Conservation (phyloP, 2,113 vertebrate genomes). For the Okapia johnstoni region DNA sequence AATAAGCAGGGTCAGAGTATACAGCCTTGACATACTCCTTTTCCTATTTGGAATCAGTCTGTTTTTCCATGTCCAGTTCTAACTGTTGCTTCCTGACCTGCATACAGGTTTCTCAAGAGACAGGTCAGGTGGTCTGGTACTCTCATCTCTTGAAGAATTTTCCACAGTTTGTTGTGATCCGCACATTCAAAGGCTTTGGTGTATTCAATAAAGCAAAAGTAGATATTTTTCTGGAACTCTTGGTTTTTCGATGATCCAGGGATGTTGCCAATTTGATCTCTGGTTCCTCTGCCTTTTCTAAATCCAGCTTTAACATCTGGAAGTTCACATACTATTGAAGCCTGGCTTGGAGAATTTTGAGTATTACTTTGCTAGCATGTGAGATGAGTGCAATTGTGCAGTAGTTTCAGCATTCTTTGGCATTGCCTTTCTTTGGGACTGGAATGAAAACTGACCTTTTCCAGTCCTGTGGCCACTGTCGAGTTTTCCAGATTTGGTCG, state of each 20-base stretch:
- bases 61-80: not conserved
- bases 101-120: not conserved
- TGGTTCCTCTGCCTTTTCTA: not conserved
- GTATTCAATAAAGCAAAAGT: not conserved
- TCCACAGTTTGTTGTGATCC: not conserved
- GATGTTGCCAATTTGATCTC: not conserved
- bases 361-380: not conserved
- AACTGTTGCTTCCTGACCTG: not conserved
- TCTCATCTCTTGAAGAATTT: not conserved
- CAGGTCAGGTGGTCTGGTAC: not conserved
- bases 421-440: not conserved
- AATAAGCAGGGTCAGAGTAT: not conserved
- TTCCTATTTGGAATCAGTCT: not conserved
- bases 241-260: not conserved
- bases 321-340: not conserved
- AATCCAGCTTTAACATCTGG: not conserved
- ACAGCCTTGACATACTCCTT: not conserved
- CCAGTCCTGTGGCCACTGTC: not conserved
- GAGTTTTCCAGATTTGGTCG: not conserved
- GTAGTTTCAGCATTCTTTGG: not conserved
- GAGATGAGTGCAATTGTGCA: not conserved
- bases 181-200: not conserved
- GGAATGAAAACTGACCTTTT: not conserved
- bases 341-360: not conserved
- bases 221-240: not conserved